A percentile compares a stretch with the other conserved stretches of the same genome.
These are phyloP conservation scores for Sebastes steindachneri DNA, from an alignment of 2,797 vertebrate species.

Conservation along the genomic window DNA sequence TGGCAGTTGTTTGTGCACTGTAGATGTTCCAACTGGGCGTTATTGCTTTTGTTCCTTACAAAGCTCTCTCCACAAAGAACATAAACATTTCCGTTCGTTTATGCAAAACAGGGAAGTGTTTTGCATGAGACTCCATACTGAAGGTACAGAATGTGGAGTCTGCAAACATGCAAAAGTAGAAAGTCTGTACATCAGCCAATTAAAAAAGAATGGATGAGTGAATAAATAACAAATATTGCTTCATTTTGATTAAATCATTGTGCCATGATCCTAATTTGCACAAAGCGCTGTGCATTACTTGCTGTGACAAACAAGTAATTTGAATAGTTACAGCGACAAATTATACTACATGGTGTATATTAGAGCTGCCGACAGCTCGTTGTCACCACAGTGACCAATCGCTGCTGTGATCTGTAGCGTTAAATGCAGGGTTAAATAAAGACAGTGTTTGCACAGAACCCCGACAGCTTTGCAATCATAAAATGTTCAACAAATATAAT, in stretches of 20 bases:
- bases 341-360: not conserved
- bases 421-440: conserved; percentile 5
- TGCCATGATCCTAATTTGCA: not conserved
- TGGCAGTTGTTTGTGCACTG: conserved; percentile 3
- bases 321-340: not conserved
- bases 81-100: not conserved
- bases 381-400: not conserved
- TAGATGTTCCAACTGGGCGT: not conserved
- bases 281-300: not conserved
- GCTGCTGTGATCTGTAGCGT: not conserved
- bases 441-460: not conserved
- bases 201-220: not conserved
- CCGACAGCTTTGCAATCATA: not conserved
- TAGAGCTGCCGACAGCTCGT: not conserved
- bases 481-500: not conserved
- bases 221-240: not conserved
- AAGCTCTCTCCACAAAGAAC: not conserved
- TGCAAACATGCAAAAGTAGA: not conserved
- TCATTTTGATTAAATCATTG: not conserved
- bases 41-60: not conserved
- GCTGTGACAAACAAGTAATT: not conserved
- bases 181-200: not conserved
- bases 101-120: not conserved
- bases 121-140: not conserved
- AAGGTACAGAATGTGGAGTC: not conserved